Conservation (phyloP, 2,797 vertebrate genomes). For the Microchirus variegatus region DNA sequence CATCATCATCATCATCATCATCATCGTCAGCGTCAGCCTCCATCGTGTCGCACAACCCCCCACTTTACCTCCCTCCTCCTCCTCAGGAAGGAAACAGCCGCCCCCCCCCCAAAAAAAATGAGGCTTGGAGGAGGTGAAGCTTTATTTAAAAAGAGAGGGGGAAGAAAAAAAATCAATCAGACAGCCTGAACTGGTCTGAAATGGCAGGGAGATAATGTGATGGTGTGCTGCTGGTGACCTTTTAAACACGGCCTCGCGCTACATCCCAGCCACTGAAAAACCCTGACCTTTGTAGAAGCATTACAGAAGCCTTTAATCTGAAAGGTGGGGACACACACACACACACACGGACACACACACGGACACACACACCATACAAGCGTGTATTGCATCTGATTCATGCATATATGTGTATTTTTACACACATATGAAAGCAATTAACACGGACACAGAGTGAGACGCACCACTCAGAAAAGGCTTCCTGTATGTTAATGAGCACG, state of each 20-base stretch:
- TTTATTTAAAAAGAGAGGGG: constrained; percentile 59
- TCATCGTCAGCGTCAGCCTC: no score
- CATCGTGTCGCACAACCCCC: constrained; percentile 14
- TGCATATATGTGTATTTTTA: not conserved
- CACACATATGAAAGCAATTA: constrained; percentile 15
- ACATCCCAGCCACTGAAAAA: constrained; percentile 70
- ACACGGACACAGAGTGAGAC: no score
- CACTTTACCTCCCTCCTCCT: no score
- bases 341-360: not conserved
- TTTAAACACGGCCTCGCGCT: constrained; percentile 74
- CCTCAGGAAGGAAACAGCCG: constrained; percentile 21
- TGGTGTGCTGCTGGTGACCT: constrained; percentile 75
- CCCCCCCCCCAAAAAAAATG: no score
- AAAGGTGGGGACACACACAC: constrained; percentile 51
- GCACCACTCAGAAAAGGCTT: no score
- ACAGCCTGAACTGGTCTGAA: constrained; percentile 79
- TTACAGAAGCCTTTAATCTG: constrained; percentile 82
- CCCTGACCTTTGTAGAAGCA: constrained; percentile 84
- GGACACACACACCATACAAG: constrained; percentile 3
- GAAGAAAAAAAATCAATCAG: constrained; percentile 68
- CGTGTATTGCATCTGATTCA: constrained; percentile 9
- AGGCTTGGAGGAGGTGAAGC: constrained; percentile 50
- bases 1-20: constrained; percentile 27
- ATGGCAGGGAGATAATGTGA: constrained; percentile 79
- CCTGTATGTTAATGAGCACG: constrained; percentile 62